Conservation (phyloP, 53 echinoderm and acorn worm genomes). For the Echinometra lucunter region DNA sequence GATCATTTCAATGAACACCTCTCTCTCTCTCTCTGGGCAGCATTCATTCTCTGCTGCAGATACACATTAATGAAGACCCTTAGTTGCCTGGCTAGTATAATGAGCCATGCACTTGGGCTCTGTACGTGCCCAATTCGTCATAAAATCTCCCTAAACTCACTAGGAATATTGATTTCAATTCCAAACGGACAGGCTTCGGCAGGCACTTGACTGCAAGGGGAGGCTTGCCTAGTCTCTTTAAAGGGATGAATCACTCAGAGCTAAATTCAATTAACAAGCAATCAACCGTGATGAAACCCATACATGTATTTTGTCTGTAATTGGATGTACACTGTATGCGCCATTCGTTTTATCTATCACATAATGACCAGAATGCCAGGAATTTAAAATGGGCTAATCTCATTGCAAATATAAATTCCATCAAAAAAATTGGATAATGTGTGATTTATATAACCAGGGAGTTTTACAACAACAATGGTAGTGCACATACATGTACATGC, state of each 20-base stretch:
- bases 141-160: constrained; percentile 64
- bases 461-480: background rate
- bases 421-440: background rate
- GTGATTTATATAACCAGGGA: background rate
- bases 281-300: background rate
- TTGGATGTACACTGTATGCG: no score
- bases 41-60: background rate
- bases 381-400: background rate
- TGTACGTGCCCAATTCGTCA: constrained; percentile 63
- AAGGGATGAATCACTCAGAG: constrained; percentile 46
- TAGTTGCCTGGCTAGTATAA: constrained; percentile 27
- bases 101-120: constrained; percentile 47
- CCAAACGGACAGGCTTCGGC: constrained; percentile 25
- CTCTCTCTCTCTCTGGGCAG: background rate
- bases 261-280: constrained; percentile 15
- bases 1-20: background rate
- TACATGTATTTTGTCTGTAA: no score
- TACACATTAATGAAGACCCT: background rate
- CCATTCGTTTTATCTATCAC: background rate
- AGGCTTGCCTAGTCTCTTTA: constrained; percentile 38
- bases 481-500: background rate
- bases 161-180: constrained; percentile 64
- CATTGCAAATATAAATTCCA: background rate
- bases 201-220: constrained; percentile 45
- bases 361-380: background rate